Evolutionary conservation across 1,140 invertebrate genomes (phyloP), one percentile per base, ranked within the genome.

Genomic region (Drosophila sucinea): DNA sequence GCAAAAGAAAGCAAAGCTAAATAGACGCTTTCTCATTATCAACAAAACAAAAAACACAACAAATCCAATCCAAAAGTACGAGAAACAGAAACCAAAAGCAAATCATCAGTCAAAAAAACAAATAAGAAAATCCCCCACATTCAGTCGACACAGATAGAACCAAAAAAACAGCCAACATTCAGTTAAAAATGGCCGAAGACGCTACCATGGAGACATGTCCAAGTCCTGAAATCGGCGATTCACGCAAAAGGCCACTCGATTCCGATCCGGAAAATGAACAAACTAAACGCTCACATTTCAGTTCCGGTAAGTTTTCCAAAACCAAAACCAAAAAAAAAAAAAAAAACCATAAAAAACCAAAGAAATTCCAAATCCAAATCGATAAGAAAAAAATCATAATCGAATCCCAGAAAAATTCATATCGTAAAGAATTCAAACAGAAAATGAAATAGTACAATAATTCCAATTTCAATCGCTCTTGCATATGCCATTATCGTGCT

Each of bases 241-340:
- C 95, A 90, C 94, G 96, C 92, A 97, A 97, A 94, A 94, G 96
- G 92, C 96, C 96, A 80, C 94, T 96, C 87, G 96, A 97, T 93
- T 95, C 95, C 89, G 96, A 97, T 93, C 94, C 94, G 91, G 96
- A 97, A 93, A 96, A 96, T 94, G 96, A 96, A 90, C 94, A 96
- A 90, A 96, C 95, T 75, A 97, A 97, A 94, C 95, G 96, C 92
- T 97, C 96, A 82, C 96, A 97, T 93, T 96, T 96, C 93, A 96
- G 95, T 92, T 95, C 95, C 96, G 96, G 96, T 97, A 94, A 94
- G 92, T 92, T 89, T 70, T 83, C 64, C 70, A 76, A 82, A 79
- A 70, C 72, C 71, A 70, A 85, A 55, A 75, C 58, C 62, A 70
- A 74, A 69, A 56, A 40, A 67, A 47, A 80, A 82, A 78, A 67